Evolutionary conservation across 2,797 vertebrate genomes (phyloP).

Genomic region (Rhinichthys osculus): DNA sequence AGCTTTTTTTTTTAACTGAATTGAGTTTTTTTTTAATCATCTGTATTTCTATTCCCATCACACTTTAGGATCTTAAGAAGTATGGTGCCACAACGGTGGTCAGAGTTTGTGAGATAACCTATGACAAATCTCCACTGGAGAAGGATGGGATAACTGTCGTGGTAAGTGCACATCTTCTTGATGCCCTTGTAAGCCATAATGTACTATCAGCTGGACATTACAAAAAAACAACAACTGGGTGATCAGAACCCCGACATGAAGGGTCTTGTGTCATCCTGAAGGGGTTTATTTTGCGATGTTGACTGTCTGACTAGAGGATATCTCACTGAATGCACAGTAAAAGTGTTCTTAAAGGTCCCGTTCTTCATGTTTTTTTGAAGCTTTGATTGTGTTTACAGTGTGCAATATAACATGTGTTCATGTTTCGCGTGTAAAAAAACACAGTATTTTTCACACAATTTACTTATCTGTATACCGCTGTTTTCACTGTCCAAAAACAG

Average conservation of each 20-base stretch:
- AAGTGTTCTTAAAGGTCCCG: neutral
- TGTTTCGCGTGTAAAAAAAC: no score
- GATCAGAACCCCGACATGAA: neutral
- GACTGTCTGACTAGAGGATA: neutral
- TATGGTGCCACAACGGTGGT: conserved; percentile 87
- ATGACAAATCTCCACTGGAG: conserved; percentile 86
- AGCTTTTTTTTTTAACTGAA: neutral
- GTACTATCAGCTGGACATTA: neutral
- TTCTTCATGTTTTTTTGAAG: no score
- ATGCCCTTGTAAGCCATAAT: neutral
- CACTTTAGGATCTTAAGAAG: conserved; percentile 84
- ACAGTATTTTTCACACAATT: no score
- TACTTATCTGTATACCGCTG: no score
- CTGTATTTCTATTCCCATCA: neutral
- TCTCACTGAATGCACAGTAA: neutral
- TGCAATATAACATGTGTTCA: no score
- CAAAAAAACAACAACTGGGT: neutral
- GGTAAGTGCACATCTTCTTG: conserved; percentile 69
- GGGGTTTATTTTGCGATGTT: neutral
- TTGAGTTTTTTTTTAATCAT: neutral
- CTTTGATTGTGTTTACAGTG: no score
- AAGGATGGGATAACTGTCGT: conserved; percentile 89
- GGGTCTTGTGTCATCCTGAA: neutral
- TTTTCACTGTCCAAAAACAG: no score
- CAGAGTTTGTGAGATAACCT: conserved; percentile 88